Conservation (phyloP, 2,888 invertebrate species). For the Parnassius orleans region DNA sequence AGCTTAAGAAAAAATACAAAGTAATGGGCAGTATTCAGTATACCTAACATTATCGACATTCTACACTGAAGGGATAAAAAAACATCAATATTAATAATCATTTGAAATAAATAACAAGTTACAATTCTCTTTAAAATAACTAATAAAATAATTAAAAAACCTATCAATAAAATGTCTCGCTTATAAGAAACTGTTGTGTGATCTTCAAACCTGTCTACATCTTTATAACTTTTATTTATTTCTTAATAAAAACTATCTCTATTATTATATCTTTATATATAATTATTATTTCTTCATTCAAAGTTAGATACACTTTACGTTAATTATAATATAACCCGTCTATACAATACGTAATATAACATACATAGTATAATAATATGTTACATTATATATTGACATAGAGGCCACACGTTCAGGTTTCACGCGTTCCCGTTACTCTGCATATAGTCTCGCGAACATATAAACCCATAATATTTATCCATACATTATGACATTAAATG, state of each 20-base stretch:
- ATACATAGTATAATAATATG: constrained; percentile 33
- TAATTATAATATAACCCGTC: constrained; percentile 60
- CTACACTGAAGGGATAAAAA: constrained; percentile 68
- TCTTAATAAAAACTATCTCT: constrained; percentile 80
- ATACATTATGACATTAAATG: constrained; percentile 37
- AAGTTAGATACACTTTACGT: constrained; percentile 75
- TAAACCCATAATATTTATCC: constrained; percentile 33
- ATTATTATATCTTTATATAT: constrained; percentile 79
- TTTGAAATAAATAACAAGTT: constrained; percentile 81
- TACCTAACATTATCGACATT: constrained; percentile 70
- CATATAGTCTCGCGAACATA: constrained; percentile 32
- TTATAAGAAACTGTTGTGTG: constrained; percentile 67
- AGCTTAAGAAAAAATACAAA: constrained; percentile 57
- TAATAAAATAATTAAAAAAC: constrained; percentile 77
- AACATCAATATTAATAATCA: constrained; percentile 78
- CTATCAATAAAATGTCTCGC: constrained; percentile 59
- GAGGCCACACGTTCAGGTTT: constrained; percentile 35
- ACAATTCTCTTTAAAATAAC: constrained; percentile 70
- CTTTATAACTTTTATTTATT: constrained; percentile 74
- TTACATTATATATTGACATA: constrained; percentile 34
- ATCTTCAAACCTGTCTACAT: constrained; percentile 62
- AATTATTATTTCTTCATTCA: constrained; percentile 75
- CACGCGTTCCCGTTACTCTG: constrained; percentile 42
- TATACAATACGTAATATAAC: constrained; percentile 51
- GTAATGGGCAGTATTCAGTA: constrained; percentile 75